phyloP scores from a whole-genome alignment of 2,797 vertebrate species.

The Tiaroga cobitis region DNA sequence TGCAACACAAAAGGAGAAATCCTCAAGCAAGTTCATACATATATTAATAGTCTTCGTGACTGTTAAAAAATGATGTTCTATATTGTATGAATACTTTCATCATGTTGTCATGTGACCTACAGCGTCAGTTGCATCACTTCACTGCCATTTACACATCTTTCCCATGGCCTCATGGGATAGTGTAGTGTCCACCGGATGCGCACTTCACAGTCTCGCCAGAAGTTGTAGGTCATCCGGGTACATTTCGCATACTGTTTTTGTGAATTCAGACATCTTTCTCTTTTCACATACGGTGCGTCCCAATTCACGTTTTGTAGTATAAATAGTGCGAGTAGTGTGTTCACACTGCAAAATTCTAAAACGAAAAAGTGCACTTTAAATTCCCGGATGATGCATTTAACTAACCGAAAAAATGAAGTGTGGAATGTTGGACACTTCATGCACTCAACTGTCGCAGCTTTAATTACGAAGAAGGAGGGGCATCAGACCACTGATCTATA shows the following conservation, averaged over 20 bases:
- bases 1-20: not conserved
- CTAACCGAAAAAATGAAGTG: too few relatives aligned
- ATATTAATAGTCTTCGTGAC: not conserved
- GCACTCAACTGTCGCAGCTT: too few relatives aligned
- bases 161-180: not conserved
- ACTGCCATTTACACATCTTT: not conserved
- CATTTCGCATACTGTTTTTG: not conserved
- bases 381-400: too few relatives aligned
- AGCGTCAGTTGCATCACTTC: not conserved
- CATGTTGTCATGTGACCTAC: not conserved
- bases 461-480: too few relatives aligned
- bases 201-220: not conserved
- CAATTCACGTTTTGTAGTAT: too few relatives aligned
- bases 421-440: too few relatives aligned
- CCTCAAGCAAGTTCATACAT: not conserved
- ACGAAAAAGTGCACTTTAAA: too few relatives aligned
- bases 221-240: not conserved
- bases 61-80: not conserved
- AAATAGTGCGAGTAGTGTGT: too few relatives aligned
- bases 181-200: not conserved
- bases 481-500: too few relatives aligned
- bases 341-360: too few relatives aligned
- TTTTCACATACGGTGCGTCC: not conserved
- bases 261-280: not conserved
- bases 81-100: not conserved